These are phyloP conservation scores for Stegodyphus mimosarum DNA, from an alignment of 1,140 invertebrate species.

Conservation along the genomic window DNA sequence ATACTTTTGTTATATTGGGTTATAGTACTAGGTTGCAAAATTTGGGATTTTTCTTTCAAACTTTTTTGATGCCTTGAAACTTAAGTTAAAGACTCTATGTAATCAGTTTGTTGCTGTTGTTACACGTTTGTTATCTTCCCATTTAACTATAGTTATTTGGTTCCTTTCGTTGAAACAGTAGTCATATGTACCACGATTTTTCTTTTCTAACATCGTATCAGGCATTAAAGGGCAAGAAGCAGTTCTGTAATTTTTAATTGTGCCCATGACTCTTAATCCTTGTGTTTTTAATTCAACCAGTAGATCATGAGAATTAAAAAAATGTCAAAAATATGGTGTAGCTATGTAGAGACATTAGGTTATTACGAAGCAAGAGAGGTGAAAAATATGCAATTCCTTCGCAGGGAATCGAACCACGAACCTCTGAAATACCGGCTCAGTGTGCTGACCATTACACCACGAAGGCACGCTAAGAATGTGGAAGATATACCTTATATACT, in stretches of 20 bases:
- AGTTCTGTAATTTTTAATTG: slow-evolving; percentile 11
- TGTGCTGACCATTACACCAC: too few species aligned
- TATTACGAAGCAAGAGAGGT: too few species aligned
- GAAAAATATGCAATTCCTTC: too few species aligned
- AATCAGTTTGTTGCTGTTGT: not conserved
- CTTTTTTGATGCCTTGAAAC: slow-evolving; percentile 11
- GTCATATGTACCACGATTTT: slow-evolving; percentile 5
- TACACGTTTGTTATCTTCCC: slow-evolving; percentile 1
- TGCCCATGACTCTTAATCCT: not conserved
- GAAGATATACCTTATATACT: too few species aligned
- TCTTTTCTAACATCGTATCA: slow-evolving; percentile 18
- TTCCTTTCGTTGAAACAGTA: slow-evolving; percentile 10
- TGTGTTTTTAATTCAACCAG: slow-evolving; percentile 8
- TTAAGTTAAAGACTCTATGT: not conserved
- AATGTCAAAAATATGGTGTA: slow-evolving; percentile 22
- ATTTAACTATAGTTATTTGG: slow-evolving; percentile 10
- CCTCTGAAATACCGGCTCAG: too few species aligned
- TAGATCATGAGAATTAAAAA: slow-evolving; percentile 15
- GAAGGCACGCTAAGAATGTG: too few species aligned
- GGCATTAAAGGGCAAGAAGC: slow-evolving; percentile 6
- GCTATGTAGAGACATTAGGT: too few species aligned
- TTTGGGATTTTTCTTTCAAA: slow-evolving; percentile 1
- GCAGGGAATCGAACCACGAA: too few species aligned
- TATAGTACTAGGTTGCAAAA: not conserved
- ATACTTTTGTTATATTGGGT: slow-evolving; percentile 12